Conservation (phyloP, 2,888 invertebrate genomes). For the Mellilla xanthometata region DNA sequence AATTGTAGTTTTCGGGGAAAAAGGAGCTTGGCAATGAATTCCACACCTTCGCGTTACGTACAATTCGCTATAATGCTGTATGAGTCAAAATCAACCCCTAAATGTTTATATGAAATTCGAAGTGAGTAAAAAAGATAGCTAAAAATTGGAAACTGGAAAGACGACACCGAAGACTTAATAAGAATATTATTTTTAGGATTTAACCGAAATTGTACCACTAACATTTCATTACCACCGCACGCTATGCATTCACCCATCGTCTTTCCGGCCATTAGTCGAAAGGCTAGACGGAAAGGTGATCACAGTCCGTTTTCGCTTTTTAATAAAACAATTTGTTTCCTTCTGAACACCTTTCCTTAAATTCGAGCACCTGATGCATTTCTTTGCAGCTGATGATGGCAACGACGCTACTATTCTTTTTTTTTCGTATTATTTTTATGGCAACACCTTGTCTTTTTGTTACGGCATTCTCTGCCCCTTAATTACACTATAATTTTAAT, state of each 20-base stretch:
- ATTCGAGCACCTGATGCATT: conserved; percentile 36
- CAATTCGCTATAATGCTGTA: too few relatives aligned
- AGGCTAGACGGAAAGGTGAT: conserved; percentile 11
- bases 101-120: too few relatives aligned
- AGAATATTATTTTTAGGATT: too few relatives aligned
- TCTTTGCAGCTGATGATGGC: conserved; percentile 33
- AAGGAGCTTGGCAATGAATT: too few relatives aligned
- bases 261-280: conserved; percentile 21
- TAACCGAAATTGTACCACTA: too few relatives aligned
- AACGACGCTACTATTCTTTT: conserved; percentile 22
- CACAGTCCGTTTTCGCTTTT: conserved; percentile 22
- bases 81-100: too few relatives aligned
- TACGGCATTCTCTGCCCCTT: conserved; percentile 30
- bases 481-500: conserved; percentile 25
- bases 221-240: neutral
- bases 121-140: too few relatives aligned
- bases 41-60: too few relatives aligned
- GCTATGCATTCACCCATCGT: conserved; percentile 11
- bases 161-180: too few relatives aligned
- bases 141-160: too few relatives aligned
- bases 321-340: conserved; percentile 32
- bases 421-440: conserved; percentile 10
- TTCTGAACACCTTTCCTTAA: conserved; percentile 37
- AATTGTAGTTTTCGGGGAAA: too few relatives aligned
- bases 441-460: conserved; percentile 38